Evolutionary conservation across 53 echinoderm and acorn worm genomes (phyloP).

Genomic region (Crossaster papposus): DNA sequence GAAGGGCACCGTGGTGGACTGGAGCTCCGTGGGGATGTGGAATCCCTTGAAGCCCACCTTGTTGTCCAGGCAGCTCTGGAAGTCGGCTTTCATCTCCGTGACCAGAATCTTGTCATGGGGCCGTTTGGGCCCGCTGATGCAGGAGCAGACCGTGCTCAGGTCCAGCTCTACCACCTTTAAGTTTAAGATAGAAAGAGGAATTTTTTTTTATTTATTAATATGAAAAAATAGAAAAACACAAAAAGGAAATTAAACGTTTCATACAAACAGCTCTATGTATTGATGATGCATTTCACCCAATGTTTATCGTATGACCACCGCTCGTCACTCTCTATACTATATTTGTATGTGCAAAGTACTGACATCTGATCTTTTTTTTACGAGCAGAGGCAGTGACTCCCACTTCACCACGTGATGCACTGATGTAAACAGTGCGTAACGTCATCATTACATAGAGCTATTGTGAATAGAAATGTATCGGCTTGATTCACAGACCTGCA

Average conservation of each 20-base stretch:
- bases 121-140: slow-evolving; percentile 95
- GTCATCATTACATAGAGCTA: no score
- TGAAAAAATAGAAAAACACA: background rate
- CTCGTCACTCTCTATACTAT: no score
- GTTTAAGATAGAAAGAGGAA: background rate
- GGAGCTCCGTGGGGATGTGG: slow-evolving; percentile 79
- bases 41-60: slow-evolving; percentile 96
- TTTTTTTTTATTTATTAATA: background rate
- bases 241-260: background rate
- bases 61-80: slow-evolving; percentile 88
- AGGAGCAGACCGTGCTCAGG: slow-evolving; percentile 80
- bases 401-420: no score
- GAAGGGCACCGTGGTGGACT: slow-evolving; percentile 77
- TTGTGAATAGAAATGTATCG: no score
- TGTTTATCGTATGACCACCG: no score
- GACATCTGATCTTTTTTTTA: no score
- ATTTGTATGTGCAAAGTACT: no score
- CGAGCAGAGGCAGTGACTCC: no score
- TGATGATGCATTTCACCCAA: no score
- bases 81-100: slow-evolving; percentile 83
- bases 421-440: no score
- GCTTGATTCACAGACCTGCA: no score
- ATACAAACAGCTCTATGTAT: no score
- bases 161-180: slow-evolving; percentile 83
- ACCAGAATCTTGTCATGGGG: slow-evolving; percentile 96